Evolutionary conservation across 2,113 vertebrate genomes (phyloP), one percentile per base, ranked within the genome.

Genomic region (Cheirogaleus medius): DNA sequence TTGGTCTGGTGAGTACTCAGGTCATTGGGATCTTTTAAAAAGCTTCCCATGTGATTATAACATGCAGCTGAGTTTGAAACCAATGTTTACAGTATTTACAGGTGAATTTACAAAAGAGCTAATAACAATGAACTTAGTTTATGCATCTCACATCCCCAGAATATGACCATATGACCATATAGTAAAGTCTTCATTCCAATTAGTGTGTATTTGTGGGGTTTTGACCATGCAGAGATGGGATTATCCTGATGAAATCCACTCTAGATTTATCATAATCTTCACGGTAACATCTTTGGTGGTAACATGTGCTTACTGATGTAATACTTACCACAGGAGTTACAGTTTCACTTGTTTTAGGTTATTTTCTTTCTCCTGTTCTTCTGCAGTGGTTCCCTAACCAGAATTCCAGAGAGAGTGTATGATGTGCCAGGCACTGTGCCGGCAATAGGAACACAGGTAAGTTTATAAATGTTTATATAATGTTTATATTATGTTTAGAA

Each of bases 11-110:
- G 63, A 68, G 8, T 64, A 90, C 42, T 20, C 80, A 87, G n/a
- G 27, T 87, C 54, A 44, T 80, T 82, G 89, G 27, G 34, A 81
- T 32, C 10, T 37, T 73, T 82, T 63, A 68, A 90, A 68, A 71
- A 73, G 84, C 52, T 27, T 6, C 37, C 13, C 34, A 20, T 81
- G 23, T 87, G 52, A 78, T 66, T 85, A n/a, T 11, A 86, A 44
- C 58, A 15, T 63, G 11, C 66, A 86, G 21, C 13, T 47, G 47
- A 92, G 63, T 87, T 93, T 87, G n/a, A 87, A 69, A 52, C 29
- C 18, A 87, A 39, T 63, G 60, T 87, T 90, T 90, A 86, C 4
- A 54, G 20, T 94, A 87, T 27, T 92, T 94, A 60, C 17, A 94
- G 84, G n/a, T 87, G 49, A 94, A 63, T 64, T 34, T 15, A 94